phyloP scores from a whole-genome alignment of 2,888 invertebrate species.

The Pyrochroa serraticornis region DNA sequence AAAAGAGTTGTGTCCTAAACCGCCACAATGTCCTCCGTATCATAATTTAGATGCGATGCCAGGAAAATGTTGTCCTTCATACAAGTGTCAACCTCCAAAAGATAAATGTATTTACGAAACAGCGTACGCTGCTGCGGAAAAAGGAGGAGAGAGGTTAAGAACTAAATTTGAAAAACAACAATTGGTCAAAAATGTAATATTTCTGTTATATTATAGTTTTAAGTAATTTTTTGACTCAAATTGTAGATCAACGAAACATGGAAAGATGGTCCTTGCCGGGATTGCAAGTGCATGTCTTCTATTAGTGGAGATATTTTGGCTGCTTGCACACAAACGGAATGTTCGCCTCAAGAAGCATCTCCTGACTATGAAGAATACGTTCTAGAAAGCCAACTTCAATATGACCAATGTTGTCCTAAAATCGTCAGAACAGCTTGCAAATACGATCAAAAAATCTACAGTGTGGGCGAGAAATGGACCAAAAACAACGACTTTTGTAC shows the following conservation, averaged over 20 bases:
- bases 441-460: conserved; percentile 51
- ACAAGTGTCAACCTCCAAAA: conserved; percentile 69
- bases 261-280: conserved; percentile 74
- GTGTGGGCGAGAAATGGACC: conserved; percentile 68
- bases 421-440: conserved; percentile 67
- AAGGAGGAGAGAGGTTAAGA: conserved; percentile 62
- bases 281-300: conserved; percentile 64
- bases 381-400: conserved; percentile 60
- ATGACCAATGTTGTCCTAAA: conserved; percentile 71
- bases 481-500: conserved; percentile 63
- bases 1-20: conserved; percentile 66
- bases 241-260: conserved; percentile 64
- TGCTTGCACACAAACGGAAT: conserved; percentile 62
- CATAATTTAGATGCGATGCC: conserved; percentile 35
- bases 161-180: conserved; percentile 57
- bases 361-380: conserved; percentile 63
- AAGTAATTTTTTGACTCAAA: too few relatives aligned
- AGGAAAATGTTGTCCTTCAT: conserved; percentile 72
- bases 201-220: too few relatives aligned
- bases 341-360: conserved; percentile 57
- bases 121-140: conserved; percentile 61
- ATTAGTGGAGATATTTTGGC: too few relatives aligned
- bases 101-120: conserved; percentile 69
- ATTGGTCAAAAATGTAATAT: too few relatives aligned
- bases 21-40: conserved; percentile 59